Evolutionary conservation across 2,797 vertebrate genomes (phyloP).

Genomic region (Simalia tracyae): DNA sequence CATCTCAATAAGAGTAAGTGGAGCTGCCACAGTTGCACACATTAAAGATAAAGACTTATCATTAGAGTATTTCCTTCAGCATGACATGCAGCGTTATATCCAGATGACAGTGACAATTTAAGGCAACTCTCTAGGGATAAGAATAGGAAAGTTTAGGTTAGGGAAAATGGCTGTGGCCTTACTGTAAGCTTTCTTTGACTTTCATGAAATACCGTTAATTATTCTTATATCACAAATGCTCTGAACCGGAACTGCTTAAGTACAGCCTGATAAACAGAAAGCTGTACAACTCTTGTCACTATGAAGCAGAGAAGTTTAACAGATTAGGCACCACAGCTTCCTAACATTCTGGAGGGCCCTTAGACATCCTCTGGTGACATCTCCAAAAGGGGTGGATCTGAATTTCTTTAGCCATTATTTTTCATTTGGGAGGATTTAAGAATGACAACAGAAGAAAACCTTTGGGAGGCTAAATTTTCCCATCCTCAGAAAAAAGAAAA

Average conservation of each 20-base stretch:
- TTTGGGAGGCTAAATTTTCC: no score
- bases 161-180: slow-evolving; percentile 18
- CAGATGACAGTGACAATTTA: slow-evolving; percentile 35
- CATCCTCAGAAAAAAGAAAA: no score
- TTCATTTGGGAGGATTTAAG: no score
- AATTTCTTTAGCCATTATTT: no score
- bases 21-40: slow-evolving; percentile 14
- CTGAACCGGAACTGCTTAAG: background rate
- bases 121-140: slow-evolving; percentile 12
- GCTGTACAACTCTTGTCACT: background rate
- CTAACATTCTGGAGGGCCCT: no score
- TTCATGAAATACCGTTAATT: slow-evolving; percentile 24
- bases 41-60: slow-evolving; percentile 47
- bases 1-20: slow-evolving; percentile 30
- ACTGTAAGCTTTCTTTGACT: background rate
- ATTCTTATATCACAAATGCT: slow-evolving; percentile 14
- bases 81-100: slow-evolving; percentile 31
- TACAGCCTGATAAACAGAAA: background rate
- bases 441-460: no score
- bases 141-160: slow-evolving; percentile 17
- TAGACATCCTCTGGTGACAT: no score
- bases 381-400: no score
- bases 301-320: background rate
- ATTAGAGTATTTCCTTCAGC: slow-evolving; percentile 25
- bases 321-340: no score